Conservation (phyloP, 2,888 invertebrate genomes). For the Euplexia lucipara region DNA sequence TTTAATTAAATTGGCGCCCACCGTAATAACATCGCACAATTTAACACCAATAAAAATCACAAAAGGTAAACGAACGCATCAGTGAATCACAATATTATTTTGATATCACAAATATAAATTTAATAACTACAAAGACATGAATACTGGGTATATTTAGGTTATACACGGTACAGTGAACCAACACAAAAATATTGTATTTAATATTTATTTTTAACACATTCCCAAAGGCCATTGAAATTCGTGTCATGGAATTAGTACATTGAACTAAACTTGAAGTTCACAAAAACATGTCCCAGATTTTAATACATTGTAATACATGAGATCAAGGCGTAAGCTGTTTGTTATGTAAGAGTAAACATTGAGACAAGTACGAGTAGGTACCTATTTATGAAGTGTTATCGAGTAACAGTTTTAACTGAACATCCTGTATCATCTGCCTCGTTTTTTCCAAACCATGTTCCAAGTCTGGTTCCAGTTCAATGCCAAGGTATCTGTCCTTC, state of each 20-base stretch:
- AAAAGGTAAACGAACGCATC: not conserved
- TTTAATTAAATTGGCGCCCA: too few relatives aligned
- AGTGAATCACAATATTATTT: constrained; percentile 13
- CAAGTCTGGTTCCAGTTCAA: too few relatives aligned
- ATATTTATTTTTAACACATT: constrained; percentile 19
- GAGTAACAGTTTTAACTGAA: not conserved
- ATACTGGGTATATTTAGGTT: not conserved
- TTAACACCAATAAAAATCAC: not conserved
- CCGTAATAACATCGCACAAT: not conserved
- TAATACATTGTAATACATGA: constrained; percentile 6
- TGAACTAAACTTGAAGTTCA: constrained; percentile 28
- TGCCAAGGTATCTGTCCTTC: too few relatives aligned
- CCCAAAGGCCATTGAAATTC: constrained; percentile 4
- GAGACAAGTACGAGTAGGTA: not conserved
- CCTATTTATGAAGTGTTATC: not conserved
- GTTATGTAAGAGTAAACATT: not conserved
- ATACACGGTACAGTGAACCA: not conserved
- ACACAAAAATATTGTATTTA: too few relatives aligned
- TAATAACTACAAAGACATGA: not conserved
- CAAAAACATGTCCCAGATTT: constrained; percentile 15
- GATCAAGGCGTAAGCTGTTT: not conserved
- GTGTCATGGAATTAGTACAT: constrained; percentile 5
- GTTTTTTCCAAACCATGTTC: too few relatives aligned
- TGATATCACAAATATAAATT: not conserved
- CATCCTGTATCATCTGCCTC: not conserved